Evolutionary conservation across 2,113 vertebrate species (phyloP), one percentile per base, ranked within the genome.

Genomic region (Bombycilla garrulus): DNA sequence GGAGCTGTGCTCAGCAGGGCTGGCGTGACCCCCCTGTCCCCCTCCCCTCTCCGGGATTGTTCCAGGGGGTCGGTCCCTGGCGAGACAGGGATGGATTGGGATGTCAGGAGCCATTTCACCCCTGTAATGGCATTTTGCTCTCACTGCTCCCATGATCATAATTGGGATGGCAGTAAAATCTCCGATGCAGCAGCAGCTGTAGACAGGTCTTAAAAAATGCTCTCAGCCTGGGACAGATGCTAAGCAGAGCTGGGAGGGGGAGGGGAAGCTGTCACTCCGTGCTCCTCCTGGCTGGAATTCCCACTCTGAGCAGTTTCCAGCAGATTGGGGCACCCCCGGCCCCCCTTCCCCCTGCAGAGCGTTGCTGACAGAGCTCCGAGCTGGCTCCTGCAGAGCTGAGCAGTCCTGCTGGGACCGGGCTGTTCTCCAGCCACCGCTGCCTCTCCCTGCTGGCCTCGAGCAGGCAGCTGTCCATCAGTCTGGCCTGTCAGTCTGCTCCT

Each of bases 391-490:
- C 31, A 11, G 44, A 62, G 67, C 80, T 4, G 8, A 69, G 83
- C 54, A 18, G 12, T 20, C 35, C 69, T 71, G 57, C 88, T 4
- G 13, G 66, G 60, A 15, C 29, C 0, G 0, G 58, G 14, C 65
- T 86, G 79, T 16, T 65, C 21, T 80, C 71, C 79, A 77, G 7
- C 67, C 93, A 3, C 38, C 66, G 62, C 92, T 94, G 81, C 82
- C 54, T 73, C 71, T 77, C 65, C 61, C 6, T 36, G 40, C 84
- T 40, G 48, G 61, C 62, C 76, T 69, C 3, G 0, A 65, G 80
- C 86, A 25, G 91, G 64, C 91, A 86, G 87, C 89, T 92, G 96
- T 69, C 88, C 13, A 2, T 93, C 88, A 69, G 83, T 71, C 92
- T 88, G 95, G 62, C 60, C 67, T 36, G 72, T 73, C 85, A 44